Evolutionary conservation across 2,888 invertebrate species (phyloP), one percentile per base, ranked within the genome.

Genomic region (Abrostola triplasia): DNA sequence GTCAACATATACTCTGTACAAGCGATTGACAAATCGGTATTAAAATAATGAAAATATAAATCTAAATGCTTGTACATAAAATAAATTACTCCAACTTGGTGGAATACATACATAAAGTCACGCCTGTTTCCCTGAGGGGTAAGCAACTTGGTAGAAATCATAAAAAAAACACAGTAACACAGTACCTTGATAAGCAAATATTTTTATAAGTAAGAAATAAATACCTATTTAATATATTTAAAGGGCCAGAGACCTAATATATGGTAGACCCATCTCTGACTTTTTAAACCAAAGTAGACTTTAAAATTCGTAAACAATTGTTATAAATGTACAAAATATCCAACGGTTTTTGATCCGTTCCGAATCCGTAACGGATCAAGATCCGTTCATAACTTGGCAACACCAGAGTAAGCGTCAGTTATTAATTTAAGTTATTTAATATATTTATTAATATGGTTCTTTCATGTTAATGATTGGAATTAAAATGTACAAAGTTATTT

Each of bases 401-500:
- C 24, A 24, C 9, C 24, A 24, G 13, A 9, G 9, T 47, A 47
- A 47, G 9, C 12, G 44, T 47, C 44, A 47, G 24, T 24, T 42
- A 42, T 24, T 47, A 9, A 7, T 6, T 0, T 49, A 49, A 49
- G 35, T 11, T 36, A 59, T 73, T 62, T 54, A 59, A 54, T 38
- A 12, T 24, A 40, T 54, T 36, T 63, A 58, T 54, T 70, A 42
- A 42, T 13, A 35, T 52, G 67, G 6, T 59, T 53, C 64, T 63
- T 36, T 54, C 37, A 64, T 62, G 44, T 59, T 69, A 63, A 64
- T n/a, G 49, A 61, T 56, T 68, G 65, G 40, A 71, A 76, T 61
- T 59, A 73, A 76, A 76, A 60, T 79, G 77, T 77, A 77, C 67
- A 77, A 53, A 75, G 61, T 47, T 61, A 24, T 47, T 35, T 35